Conservation (phyloP, 2,888 invertebrate genomes). For the Leucania comma region DNA sequence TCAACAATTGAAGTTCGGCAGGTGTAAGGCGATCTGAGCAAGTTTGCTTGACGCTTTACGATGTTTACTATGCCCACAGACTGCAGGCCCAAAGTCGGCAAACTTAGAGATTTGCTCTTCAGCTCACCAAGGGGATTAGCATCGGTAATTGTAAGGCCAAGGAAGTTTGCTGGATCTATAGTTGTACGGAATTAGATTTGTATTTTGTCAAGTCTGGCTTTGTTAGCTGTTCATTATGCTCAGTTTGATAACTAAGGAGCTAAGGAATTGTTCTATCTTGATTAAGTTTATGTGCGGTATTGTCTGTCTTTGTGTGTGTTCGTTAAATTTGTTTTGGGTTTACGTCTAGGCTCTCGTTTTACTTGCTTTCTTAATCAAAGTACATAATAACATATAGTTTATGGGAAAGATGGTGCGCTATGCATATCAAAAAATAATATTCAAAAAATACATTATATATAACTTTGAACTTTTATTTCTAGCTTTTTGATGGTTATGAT, state of each 20-base stretch:
- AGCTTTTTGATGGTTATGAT: no score
- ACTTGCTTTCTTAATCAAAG: conserved; percentile 36
- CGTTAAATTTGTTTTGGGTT: conserved; percentile 37
- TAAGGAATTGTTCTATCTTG: conserved; percentile 52
- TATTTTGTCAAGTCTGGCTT: conserved; percentile 62
- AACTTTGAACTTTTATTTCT: not conserved
- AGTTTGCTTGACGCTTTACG: conserved; percentile 75
- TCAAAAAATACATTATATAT: no score
- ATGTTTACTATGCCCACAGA: conserved; percentile 77
- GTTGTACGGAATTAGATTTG: conserved; percentile 64
- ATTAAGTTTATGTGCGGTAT: conserved; percentile 47
- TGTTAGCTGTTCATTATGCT: conserved; percentile 57
- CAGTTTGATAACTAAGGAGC: conserved; percentile 50
- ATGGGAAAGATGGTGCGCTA: not conserved
- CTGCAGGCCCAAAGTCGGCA: conserved; percentile 78
- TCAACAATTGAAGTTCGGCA: conserved; percentile 76
- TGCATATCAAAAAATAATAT: no score
- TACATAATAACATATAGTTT: conserved; percentile 33
- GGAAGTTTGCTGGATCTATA: conserved; percentile 66
- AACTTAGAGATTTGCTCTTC: conserved; percentile 74
- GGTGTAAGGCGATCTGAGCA: conserved; percentile 74
- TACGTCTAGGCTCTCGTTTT: conserved; percentile 26
- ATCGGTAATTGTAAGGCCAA: conserved; percentile 79
- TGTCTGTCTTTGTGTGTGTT: conserved; percentile 41
- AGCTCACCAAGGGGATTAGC: conserved; percentile 79